Evolutionary conservation across 2,113 vertebrate genomes (phyloP), one percentile per base, ranked within the genome.

Genomic region (Agelaius phoeniceus): DNA sequence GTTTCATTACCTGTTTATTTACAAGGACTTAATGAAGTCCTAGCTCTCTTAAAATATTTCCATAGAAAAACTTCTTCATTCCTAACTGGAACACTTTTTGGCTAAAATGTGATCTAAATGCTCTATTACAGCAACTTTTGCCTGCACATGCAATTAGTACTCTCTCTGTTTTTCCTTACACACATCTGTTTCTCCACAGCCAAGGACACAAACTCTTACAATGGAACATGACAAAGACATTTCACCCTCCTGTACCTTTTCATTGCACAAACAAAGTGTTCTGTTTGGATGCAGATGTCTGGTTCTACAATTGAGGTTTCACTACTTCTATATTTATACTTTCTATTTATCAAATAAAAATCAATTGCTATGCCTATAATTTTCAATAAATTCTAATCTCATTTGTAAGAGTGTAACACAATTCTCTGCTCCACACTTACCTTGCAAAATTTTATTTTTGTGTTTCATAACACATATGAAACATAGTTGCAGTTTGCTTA

Each of bases 371-470:
- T 18, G 26, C 3, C 14, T 77, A 33, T 39, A 23, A 65, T 89
- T 94, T 95, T 95, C 49, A 76, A 8, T 44, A 65, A 78, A 7
- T 15, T 61, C 37, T 79, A 87, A 84, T 74, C 57, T 72, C 46
- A 54, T 75, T 59, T 81, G 4, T 57, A 69, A 59, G 51, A 68
- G 15, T 28, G 33, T n/a, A 68, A 68, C 57, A 46, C 26, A 89
- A 75, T 87, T 89, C 54, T 87, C 31, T 94, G 37, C 5, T 86
- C 41, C 46, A 54, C 49, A 28, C 16, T 89, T 92, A 92, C 58
- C 66, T 93, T 93, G 37, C 49, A 75, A 84, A 92, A 84, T 68
- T 66, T 13, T 52, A 79, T 43, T 87, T 96, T 93, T 87, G 11
- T 72, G 65, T 93, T 95, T 80, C 57, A 65, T 61, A 86, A 63